A percentile compares a stretch with the other conserved stretches of the same genome.
Conservation (phyloP, 92 coral and sea anemone species). For the Hydrozoanthus gracilis region DNA sequence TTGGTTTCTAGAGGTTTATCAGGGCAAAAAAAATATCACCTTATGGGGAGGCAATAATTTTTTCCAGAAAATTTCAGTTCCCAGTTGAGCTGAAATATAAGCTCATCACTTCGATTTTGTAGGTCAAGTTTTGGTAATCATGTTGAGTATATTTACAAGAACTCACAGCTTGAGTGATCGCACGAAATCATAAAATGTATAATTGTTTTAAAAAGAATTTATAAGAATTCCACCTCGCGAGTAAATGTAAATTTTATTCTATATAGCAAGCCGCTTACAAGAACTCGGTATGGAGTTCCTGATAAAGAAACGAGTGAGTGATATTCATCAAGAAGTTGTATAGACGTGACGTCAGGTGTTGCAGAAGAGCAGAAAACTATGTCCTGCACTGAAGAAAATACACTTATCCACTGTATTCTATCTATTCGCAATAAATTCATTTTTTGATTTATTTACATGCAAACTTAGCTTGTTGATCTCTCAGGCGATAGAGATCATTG, state of each 20-base stretch:
- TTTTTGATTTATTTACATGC: slow-evolving; percentile 32
- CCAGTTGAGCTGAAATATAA: background rate
- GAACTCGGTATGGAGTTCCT: too few relatives aligned
- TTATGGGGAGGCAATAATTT: background rate
- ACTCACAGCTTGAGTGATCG: slow-evolving; percentile 1
- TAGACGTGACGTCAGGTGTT: background rate
- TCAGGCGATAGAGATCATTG: slow-evolving; percentile 29
- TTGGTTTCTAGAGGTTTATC: background rate
- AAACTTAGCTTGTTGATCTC: slow-evolving; percentile 29
- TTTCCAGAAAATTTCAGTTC: background rate
- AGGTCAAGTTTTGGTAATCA: background rate
- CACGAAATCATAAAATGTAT: background rate
- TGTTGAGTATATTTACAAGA: background rate
- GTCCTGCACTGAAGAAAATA: background rate
- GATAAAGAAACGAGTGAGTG: background rate
- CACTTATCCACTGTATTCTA: background rate
- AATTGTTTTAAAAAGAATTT: background rate
- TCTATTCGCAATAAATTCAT: background rate
- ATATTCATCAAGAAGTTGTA: background rate
- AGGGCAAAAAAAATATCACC: background rate
- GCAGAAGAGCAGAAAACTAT: background rate
- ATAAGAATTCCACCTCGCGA: slow-evolving; percentile 3
- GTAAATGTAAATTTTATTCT: background rate
- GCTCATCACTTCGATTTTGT: background rate
- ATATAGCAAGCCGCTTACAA: too few relatives aligned